These are phyloP conservation scores for Baronia brevicornis DNA, from an alignment of 2,888 invertebrate species.

Conservation along the genomic window DNA sequence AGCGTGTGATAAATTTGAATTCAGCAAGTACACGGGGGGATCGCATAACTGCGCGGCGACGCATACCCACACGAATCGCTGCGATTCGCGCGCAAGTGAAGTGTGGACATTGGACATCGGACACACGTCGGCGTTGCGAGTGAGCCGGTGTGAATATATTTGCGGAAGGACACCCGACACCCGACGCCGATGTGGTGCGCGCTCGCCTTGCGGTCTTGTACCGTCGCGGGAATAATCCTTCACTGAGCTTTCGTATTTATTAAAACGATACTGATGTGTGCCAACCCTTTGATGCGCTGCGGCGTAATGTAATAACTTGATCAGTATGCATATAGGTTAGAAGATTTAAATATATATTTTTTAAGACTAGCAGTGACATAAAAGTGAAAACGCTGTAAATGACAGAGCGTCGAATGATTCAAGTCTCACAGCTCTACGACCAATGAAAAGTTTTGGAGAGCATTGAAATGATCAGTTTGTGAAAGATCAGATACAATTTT, in stretches of 20 bases:
- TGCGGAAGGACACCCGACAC: conserved; percentile 56
- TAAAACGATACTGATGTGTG: conserved; percentile 19
- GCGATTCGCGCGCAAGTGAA: conserved; percentile 20
- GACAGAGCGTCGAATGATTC: too few relatives aligned
- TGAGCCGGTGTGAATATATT: conserved; percentile 25
- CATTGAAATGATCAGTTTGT: too few relatives aligned
- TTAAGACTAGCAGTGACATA: too few relatives aligned
- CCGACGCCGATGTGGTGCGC: conserved; percentile 25
- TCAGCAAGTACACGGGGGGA: neutral
- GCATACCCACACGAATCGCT: conserved; percentile 18
- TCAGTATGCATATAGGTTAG: too few relatives aligned
- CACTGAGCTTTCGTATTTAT: conserved; percentile 34
- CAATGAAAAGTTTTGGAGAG: too few relatives aligned
- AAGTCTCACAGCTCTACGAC: too few relatives aligned
- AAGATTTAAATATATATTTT: too few relatives aligned
- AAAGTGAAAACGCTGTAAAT: too few relatives aligned
- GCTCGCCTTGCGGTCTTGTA: conserved; percentile 31
- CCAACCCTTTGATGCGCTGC: too few relatives aligned
- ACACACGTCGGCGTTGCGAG: conserved; percentile 24
- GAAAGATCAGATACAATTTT: too few relatives aligned
- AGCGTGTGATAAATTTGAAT: neutral
- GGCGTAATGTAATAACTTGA: too few relatives aligned
- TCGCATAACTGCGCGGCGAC: neutral
- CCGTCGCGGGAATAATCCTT: conserved; percentile 25
- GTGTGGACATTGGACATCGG: conserved; percentile 29